Conservation (phyloP, 2,113 vertebrate genomes). For the Collichthys lucidus region DNA sequence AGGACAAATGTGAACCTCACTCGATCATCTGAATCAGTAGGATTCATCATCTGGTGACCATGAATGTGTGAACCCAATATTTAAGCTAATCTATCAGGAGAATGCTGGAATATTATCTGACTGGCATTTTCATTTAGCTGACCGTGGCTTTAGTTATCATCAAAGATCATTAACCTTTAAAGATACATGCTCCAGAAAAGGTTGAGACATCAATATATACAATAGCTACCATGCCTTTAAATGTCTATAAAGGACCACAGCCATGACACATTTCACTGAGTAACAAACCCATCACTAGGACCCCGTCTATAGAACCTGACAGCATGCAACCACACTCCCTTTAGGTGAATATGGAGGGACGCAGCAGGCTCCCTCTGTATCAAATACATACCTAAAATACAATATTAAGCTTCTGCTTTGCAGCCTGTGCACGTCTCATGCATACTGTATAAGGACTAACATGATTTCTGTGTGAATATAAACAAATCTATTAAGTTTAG, state of each 20-base stretch:
- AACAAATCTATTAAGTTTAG: not conserved
- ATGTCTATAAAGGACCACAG: slow-evolving; percentile 12
- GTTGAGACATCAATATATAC: slow-evolving; percentile 6
- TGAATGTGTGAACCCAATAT: too few relatives aligned
- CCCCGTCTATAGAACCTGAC: slow-evolving; percentile 58
- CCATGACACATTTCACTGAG: slow-evolving; percentile 38
- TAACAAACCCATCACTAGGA: slow-evolving; percentile 36
- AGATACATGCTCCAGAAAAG: not conserved
- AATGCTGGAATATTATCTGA: not conserved
- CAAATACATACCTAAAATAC: not conserved
- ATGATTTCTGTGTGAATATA: not conserved
- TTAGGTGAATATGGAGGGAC: slow-evolving; percentile 2
- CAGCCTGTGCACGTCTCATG: not conserved
- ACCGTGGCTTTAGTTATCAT: not conserved
- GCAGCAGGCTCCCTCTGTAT: not conserved
- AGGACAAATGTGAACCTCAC: too few relatives aligned
- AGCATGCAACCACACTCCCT: slow-evolving; percentile 45
- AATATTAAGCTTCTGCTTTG: not conserved
- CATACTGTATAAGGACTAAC: not conserved
- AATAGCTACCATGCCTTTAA: not conserved
- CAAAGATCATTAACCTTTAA: slow-evolving; percentile 22
- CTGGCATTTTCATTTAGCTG: too few relatives aligned
- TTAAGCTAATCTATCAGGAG: too few relatives aligned
- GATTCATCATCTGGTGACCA: too few relatives aligned
- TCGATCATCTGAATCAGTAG: too few relatives aligned